Evolutionary conservation across 2,888 invertebrate species (phyloP).

Genomic region (Sthenelais limicola): DNA sequence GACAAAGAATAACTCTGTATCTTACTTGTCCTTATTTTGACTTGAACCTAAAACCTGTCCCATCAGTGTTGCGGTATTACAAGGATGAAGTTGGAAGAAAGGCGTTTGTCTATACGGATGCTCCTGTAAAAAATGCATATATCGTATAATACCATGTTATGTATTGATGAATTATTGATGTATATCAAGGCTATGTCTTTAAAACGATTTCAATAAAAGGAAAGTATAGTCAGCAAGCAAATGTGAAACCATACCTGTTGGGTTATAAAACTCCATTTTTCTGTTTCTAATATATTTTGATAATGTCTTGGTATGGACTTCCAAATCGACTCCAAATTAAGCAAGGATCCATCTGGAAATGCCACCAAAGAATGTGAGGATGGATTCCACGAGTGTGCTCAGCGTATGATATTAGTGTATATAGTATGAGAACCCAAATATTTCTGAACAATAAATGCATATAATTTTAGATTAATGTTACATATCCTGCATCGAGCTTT

Average conservation of each 20-base stretch:
- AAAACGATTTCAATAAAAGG: not conserved
- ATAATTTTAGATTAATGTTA: too few relatives aligned
- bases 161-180: not conserved
- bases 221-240: too few relatives aligned
- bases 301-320: conserved; percentile 56
- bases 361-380: too few relatives aligned
- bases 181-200: not conserved
- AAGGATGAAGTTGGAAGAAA: conserved; percentile 71
- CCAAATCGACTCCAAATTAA: conserved; percentile 64
- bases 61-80: conserved; percentile 69
- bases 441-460: too few relatives aligned
- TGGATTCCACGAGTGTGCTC: too few relatives aligned
- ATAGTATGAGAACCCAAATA: too few relatives aligned
- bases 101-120: conserved; percentile 69
- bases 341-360: conserved; percentile 60
- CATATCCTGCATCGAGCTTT: too few relatives aligned
- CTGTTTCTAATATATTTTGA: conserved; percentile 56
- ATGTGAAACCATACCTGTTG: conserved; percentile 61
- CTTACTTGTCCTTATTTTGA: too few relatives aligned
- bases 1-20: too few relatives aligned
- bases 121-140: conserved; percentile 57
- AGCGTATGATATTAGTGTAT: too few relatives aligned
- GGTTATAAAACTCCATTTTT: conserved; percentile 66
- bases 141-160: too few relatives aligned
- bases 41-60: conserved; percentile 44